Base-by-base conservation (phyloP, 2,113 vertebrate genomes). In the Mastomys coucha region DNA sequence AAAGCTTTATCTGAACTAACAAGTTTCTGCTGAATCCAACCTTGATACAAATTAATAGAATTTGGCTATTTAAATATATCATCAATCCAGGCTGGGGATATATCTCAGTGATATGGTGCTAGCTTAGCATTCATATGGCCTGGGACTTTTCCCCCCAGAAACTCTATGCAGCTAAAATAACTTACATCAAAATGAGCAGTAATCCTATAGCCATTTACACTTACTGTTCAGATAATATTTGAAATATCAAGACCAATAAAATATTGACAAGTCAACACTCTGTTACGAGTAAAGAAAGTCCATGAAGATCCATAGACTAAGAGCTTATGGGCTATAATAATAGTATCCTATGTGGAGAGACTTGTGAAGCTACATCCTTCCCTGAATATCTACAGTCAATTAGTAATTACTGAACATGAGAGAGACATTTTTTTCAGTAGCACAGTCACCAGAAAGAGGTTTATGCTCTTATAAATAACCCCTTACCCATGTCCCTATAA, bases 191-290 rank as follows among this genome's bases (percentile, higher is more conserved):
- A 70, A 75, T 33, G 80, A 96, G 9, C n/a, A 86, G 63, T 80
- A 91, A 92, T 88, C 26, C 51, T 22, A 76, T 56, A 76, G 7
- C 45, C 76, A 82, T 72, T 42, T 28, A 80, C 5, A 93, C 8
- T 89, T 33, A 82, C 2, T 93, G 60, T 51, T 95, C 93, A 86
- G 14, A 88, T 93, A 80, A 91, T 85, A 91, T 91, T 26, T 80
- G 26, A 94, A 88, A 88, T 91, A 82, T 53, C 19, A 42, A 13
- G 6, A 78, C 91, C 60, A 94, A 84, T 91, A 97, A 96, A 89
- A 94, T 94, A 87, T 85, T 96, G 53, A 90, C 33, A 70, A 72
- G 5, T 72, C 49, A 51, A 53, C 49, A 88, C n/a, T 33, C 13
- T 72, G 2, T 53, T 33, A 88, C 13, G 33, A 22, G 45, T 33